Evolutionary conservation across 1,140 invertebrate genomes (phyloP), one percentile per base, ranked within the genome.

Genomic region (Argopecten irradians): DNA sequence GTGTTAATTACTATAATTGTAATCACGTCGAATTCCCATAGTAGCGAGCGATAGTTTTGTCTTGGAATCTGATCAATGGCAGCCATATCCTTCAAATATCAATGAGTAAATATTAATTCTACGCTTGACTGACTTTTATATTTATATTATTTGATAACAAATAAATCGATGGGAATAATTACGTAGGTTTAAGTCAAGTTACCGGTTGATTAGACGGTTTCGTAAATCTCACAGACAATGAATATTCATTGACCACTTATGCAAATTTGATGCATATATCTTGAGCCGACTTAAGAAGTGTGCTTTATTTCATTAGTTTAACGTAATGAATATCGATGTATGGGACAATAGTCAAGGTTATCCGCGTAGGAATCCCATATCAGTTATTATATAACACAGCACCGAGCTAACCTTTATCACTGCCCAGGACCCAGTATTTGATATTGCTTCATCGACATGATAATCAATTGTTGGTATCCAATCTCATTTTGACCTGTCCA

Each of bases 161-260:
- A 16, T 28, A 7, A 71, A 71, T 71, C 55, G 55, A 71, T 71
- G 16, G 1, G 11, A 71, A 71, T n/a, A 71, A 71, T 71, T 71
- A 71, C 28, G 55, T 71, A 71, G 22, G 16, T 71, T 71, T 71
- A n/a, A 5, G 55, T 3, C 55, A 3, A 11, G 8, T 71, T 71
- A n/a, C 55, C 55, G 55, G 22, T 3, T n/a, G 55, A 71, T 16
- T 71, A 28, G 55, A 71, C n/a, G 22, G 7, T n/a, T 71, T 71
- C 55, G 22, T 71, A 71, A 71, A 22, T 55, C 43, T 19, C 22
- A 55, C 43, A 19, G 43, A 55, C 22, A 22, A 71, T 71, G 55
- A n/a, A 71, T 71, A 71, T 71, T 71, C 55, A 71, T 71, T 5
- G n/a, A 71, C 55, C 55, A 71, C n/a, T 71, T 71, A 71, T 71